Conservation (phyloP, 2,113 vertebrate species). For the Alethe diademata region DNA sequence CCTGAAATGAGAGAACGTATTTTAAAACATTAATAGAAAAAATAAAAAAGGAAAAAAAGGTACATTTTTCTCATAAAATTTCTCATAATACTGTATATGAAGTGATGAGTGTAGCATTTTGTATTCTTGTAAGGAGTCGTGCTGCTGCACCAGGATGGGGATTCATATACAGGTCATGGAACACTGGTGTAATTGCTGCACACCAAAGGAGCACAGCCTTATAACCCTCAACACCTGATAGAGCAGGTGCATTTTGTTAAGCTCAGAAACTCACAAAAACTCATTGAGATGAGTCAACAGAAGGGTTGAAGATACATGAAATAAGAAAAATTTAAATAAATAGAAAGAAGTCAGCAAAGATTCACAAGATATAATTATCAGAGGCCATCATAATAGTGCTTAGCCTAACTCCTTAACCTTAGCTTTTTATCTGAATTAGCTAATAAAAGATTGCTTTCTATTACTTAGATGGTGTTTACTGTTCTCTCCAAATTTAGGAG, state of each 20-base stretch:
- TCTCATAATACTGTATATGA: not conserved
- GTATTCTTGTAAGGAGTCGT: not conserved
- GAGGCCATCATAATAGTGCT: not conserved
- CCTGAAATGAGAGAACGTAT: not conserved
- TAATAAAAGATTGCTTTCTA: not conserved
- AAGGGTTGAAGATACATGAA: not conserved
- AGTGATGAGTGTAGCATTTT: not conserved
- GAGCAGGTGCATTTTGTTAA: not conserved
- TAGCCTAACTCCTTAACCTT: not conserved
- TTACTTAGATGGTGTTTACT: not conserved
- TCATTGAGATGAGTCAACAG: not conserved
- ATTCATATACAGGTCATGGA: not conserved
- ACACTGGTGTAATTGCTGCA: not conserved
- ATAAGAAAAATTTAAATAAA: not conserved
- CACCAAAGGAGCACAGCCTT: not conserved
- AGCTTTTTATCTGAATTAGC: not conserved
- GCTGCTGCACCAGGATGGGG: not conserved
- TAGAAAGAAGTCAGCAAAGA: not conserved
- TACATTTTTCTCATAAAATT: not conserved
- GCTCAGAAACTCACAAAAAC: not conserved
- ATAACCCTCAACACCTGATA: not conserved
- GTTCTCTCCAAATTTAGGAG: not conserved
- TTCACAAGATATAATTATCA: not conserved
- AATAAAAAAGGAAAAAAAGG: not conserved
- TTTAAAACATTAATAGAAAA: not conserved